A percentile compares a stretch with the other conserved stretches of the same genome.
phyloP scores from a whole-genome alignment of 2,113 vertebrate genomes.

The Nycticebus coucang region DNA sequence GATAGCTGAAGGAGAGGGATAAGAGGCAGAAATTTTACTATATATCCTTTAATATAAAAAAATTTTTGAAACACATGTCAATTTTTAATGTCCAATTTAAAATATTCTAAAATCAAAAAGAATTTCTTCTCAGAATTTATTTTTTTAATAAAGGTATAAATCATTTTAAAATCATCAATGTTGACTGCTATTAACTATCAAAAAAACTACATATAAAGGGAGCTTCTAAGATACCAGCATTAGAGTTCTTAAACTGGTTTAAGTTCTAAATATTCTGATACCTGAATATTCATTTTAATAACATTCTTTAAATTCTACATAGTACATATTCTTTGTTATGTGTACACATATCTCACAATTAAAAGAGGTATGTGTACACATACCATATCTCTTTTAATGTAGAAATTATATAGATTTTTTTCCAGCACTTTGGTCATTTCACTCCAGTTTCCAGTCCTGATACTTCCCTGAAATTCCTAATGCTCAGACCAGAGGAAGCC shows the following conservation, averaged over 20 bases:
- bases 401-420: background rate
- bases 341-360: background rate
- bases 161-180: background rate
- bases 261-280: no score
- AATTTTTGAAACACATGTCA: background rate
- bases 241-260: constrained; percentile 8
- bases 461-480: background rate
- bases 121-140: constrained; percentile 31
- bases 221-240: background rate
- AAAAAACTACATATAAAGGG: background rate
- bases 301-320: background rate
- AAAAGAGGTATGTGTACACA: background rate
- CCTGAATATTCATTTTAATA: background rate
- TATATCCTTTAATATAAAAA: background rate
- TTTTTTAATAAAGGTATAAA: constrained; percentile 16
- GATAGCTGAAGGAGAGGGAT: background rate
- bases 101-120: background rate
- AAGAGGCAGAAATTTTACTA: constrained; percentile 3
- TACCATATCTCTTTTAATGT: no score
- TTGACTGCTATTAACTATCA: background rate
- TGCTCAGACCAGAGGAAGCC: background rate
- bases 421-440: background rate
- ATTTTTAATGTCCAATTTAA: background rate
- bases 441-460: background rate
- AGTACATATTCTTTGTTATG: background rate